Conservation (phyloP, 2,888 invertebrate species). For the Himalopsyche anomala region DNA sequence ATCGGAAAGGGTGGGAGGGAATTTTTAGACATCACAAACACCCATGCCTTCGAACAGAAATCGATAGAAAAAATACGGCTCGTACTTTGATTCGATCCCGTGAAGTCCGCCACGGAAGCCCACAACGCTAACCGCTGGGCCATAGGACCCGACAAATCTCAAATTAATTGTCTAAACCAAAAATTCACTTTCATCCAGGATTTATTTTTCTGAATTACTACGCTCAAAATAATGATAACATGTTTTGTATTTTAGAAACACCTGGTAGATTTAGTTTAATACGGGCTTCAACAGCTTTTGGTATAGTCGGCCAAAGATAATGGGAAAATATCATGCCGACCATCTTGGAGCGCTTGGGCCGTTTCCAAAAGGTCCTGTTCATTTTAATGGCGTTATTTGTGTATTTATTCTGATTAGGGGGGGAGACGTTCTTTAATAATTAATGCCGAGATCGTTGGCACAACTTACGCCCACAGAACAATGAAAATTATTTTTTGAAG, state of each 20-base stretch:
- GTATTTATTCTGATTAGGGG: conserved; percentile 52
- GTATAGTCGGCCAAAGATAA: conserved; percentile 46
- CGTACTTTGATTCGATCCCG: too few species aligned
- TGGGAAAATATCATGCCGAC: conserved; percentile 52
- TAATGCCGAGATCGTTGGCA: conserved; percentile 51
- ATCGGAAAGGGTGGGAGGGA: too few species aligned
- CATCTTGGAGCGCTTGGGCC: conserved; percentile 58
- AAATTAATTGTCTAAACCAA: too few species aligned
- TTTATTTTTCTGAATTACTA: too few species aligned
- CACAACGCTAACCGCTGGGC: too few species aligned
- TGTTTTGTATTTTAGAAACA: background rate
- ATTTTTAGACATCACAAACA: too few species aligned
- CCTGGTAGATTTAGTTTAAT: background rate
- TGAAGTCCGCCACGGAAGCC: too few species aligned
- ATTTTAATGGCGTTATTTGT: conserved; percentile 59
- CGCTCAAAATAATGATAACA: too few species aligned
- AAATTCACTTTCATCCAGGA: too few species aligned
- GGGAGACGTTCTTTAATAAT: conserved; percentile 44
- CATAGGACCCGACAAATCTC: too few species aligned
- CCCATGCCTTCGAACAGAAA: too few species aligned
- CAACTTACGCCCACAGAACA: conserved; percentile 53
- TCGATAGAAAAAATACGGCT: too few species aligned
- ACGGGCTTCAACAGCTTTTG: conserved; percentile 18
- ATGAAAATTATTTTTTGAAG: conserved; percentile 55
- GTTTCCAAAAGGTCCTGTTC: conserved; percentile 57